These are phyloP conservation scores for Cephus pulcher DNA, from an alignment of 2,888 invertebrate genomes.

Conservation along the genomic window DNA sequence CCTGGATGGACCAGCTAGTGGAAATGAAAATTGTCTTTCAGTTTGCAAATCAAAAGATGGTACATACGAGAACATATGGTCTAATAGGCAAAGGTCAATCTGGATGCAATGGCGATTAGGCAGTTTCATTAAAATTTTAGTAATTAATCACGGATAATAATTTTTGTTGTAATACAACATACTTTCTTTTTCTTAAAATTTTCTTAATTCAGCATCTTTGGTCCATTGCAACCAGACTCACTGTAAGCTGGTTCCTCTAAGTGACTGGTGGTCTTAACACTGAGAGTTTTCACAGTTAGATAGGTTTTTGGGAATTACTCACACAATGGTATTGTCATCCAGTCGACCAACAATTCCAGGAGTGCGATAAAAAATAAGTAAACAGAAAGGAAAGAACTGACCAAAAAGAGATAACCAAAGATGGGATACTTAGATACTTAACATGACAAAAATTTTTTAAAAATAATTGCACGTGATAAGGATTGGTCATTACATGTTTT, in stretches of 20 bases:
- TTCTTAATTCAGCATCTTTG: no score
- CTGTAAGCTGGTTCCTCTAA: background rate
- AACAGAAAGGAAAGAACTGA: conserved; percentile 35
- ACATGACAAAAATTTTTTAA: background rate
- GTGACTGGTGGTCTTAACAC: background rate
- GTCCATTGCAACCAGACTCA: conserved; percentile 6
- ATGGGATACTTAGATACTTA: no score
- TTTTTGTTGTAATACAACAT: no score
- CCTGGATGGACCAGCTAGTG: no score
- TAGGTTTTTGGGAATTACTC: conserved; percentile 56
- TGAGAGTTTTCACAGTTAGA: conserved; percentile 18
- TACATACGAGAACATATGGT: no score
- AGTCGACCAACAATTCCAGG: conserved; percentile 66
- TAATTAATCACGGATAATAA: no score
- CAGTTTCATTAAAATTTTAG: no score
- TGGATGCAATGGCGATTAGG: no score
- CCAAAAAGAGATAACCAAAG: conserved; percentile 5
- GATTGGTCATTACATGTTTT: background rate
- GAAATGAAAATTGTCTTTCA: no score
- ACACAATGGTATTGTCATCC: conserved; percentile 63
- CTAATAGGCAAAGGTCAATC: no score
- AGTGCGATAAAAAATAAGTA: conserved; percentile 60
- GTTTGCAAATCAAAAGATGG: no score
- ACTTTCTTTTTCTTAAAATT: no score
- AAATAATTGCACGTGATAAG: conserved; percentile 17